Percentiles rank a stretch among this genome's conserved stretches.
These are phyloP conservation scores for Gyrodactylus bullatarudis DNA, from an alignment of 1,140 invertebrate genomes.

Conservation along the genomic window DNA sequence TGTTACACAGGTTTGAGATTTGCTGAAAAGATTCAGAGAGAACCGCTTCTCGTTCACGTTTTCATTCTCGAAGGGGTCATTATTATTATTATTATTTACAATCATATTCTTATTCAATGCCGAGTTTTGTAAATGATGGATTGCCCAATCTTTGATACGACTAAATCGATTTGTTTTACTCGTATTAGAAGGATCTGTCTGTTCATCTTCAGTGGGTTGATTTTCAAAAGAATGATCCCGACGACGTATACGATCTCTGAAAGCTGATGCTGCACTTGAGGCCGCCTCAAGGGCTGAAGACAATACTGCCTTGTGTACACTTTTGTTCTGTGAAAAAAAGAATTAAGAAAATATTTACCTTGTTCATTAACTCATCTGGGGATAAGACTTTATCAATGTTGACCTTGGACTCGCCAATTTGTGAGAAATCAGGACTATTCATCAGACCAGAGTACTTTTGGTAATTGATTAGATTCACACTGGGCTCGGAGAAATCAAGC, in stretches of 20 bases:
- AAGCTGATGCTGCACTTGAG: not conserved
- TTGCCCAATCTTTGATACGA: not conserved
- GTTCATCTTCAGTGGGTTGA: not conserved
- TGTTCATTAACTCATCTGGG: not conserved
- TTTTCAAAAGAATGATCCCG: no score
- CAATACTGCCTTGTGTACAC: not conserved
- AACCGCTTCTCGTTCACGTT: not conserved
- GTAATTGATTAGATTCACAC: not conserved
- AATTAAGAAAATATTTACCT: no score
- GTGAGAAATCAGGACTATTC: not conserved
- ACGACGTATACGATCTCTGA: not conserved
- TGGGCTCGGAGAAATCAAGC: not conserved
- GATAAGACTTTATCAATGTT: not conserved
- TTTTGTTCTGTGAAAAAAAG: no score
- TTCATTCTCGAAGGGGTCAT: not conserved
- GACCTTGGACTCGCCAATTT: not conserved
- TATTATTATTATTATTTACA: not conserved
- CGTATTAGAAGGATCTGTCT: no score
- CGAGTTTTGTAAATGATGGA: not conserved
- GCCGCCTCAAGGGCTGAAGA: not conserved
- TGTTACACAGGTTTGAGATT: not conserved
- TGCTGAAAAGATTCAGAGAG: not conserved
- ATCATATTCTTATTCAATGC: not conserved
- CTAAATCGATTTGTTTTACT: not conserved
- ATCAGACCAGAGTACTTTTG: not conserved